Conservation (phyloP, 2,888 invertebrate genomes). For the Tenthredo distinguenda region DNA sequence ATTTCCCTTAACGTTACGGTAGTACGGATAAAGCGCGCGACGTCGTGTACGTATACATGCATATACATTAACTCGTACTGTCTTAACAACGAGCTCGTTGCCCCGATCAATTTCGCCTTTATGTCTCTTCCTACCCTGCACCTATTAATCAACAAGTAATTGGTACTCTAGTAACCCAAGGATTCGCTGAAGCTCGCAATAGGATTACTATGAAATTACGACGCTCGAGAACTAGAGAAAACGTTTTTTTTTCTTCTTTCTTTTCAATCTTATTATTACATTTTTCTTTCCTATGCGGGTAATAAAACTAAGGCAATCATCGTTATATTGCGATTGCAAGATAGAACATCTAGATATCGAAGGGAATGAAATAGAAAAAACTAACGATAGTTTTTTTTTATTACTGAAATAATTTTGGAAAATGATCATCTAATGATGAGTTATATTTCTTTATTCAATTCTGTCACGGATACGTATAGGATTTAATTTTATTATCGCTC, state of each 20-base stretch:
- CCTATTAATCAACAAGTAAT: constrained; percentile 48
- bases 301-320: not conserved
- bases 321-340: not conserved
- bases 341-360: not conserved
- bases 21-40: not conserved
- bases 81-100: constrained; percentile 20
- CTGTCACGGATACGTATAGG: not conserved
- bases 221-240: not conserved
- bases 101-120: constrained; percentile 37
- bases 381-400: not conserved
- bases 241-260: not conserved
- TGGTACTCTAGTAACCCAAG: constrained; percentile 39
- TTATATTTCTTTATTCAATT: not conserved
- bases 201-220: not conserved
- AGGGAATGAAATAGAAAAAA: not conserved
- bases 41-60: not conserved
- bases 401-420: not conserved
- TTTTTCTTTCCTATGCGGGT: not conserved
- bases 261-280: not conserved
- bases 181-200: not conserved
- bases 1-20: not conserved
- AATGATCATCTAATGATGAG: not conserved
- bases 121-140: constrained; percentile 3
- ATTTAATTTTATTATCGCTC: not conserved
- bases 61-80: constrained; percentile 9